Percentiles rank a stretch among this genome's conserved stretches.
Conservation (phyloP, 2,888 invertebrate species). For the Chrysopilus asiliformis region DNA sequence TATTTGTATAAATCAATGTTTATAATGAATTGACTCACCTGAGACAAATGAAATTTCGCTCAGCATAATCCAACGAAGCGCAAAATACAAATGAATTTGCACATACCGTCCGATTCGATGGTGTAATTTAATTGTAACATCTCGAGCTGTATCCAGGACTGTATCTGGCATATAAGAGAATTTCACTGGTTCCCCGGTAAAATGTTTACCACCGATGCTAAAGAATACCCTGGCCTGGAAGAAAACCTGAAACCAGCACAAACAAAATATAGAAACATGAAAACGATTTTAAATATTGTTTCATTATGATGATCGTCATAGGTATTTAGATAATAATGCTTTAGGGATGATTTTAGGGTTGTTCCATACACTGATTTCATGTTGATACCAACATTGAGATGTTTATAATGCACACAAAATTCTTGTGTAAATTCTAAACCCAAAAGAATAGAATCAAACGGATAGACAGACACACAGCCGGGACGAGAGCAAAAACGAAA, state of each 20-base stretch:
- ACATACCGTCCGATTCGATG: constrained; percentile 61
- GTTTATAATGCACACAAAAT: no score
- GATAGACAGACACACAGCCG: no score
- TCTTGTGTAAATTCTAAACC: no score
- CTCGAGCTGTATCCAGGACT: constrained; percentile 62
- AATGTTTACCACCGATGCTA: constrained; percentile 58
- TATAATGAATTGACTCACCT: constrained; percentile 42
- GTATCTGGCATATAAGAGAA: constrained; percentile 64
- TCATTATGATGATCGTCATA: no score
- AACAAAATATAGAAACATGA: constrained; percentile 11
- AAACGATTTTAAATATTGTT: no score
- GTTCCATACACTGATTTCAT: no score
- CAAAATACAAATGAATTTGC: constrained; percentile 64
- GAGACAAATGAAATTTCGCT: constrained; percentile 76
- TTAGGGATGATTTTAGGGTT: no score
- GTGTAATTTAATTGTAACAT: constrained; percentile 67
- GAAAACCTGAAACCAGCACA: constrained; percentile 56
- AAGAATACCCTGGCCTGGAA: constrained; percentile 63
- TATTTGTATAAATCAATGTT: no score
- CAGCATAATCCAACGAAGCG: constrained; percentile 70
- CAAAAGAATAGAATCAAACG: no score
- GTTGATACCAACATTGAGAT: no score
- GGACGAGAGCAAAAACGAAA: no score
- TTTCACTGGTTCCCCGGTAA: constrained; percentile 55
- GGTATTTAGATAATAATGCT: no score